Evolutionary conservation across 2,797 vertebrate species (phyloP), one percentile per base, ranked within the genome.

Genomic region (Lutjanus argentimaculatus): DNA sequence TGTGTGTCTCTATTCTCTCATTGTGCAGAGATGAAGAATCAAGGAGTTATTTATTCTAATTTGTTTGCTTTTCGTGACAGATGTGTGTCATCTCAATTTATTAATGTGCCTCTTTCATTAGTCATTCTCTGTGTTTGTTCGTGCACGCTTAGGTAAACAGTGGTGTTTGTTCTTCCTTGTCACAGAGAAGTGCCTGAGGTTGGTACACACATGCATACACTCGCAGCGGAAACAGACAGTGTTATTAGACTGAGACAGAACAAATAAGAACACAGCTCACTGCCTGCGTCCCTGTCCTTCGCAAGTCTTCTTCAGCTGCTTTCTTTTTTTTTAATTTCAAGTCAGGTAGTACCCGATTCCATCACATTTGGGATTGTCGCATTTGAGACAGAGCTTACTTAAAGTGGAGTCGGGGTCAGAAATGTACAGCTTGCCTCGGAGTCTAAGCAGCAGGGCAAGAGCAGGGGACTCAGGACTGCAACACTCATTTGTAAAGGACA

Each of bases 161-260:
- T 19, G 16, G 22, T 64, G 77, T 78, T 79, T 85, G 68, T 75
- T 85, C 68, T 75, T 62, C 64, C 57, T 79, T 79, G 75, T 80
- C 61, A 55, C 42, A 30, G 57, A 55, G 17, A 72, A 43, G 58
- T 17, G 71, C 65, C 55, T 43, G 40, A 59, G 70, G 58, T 80
- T 55, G 21, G 62, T 5, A 2, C n/a, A 11, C 64, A 52, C 73
- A 17, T 59, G 48, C 73, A 15, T 58, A 19, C 62, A 52, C n/a
- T 40, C 69, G 25, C 42, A 46, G 42, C 15, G 30, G 66, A 53
- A 72, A 42, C 53, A 56, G 25, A 21, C 64, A 59, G 10, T n/a
- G 25, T 64, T 46, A 82, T 69, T 71, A 72, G 75, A 64, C 55
- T 4, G 13, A 30, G 36, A 64, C 62, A n/a, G 69, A 63, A 55